Conservation (phyloP, 2,113 vertebrate species). For the Solea solea region DNA sequence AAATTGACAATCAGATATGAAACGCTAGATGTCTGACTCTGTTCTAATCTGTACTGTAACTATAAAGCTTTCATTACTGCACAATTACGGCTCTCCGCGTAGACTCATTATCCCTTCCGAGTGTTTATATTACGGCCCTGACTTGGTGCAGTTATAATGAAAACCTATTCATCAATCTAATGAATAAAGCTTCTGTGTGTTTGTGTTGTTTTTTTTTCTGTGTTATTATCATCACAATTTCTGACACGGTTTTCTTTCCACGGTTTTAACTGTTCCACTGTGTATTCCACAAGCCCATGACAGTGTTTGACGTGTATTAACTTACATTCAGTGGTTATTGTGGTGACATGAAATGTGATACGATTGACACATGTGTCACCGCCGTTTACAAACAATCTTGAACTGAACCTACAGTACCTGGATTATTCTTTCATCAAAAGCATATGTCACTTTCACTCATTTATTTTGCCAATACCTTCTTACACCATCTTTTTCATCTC, state of each 20-base stretch:
- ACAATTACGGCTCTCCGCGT: constrained; percentile 49
- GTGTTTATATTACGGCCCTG: constrained; percentile 50
- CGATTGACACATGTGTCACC: constrained; percentile 6
- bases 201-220: not conserved
- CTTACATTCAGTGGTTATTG: not conserved
- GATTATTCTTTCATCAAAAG: no score
- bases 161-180: constrained; percentile 32
- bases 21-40: no score
- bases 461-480: not conserved
- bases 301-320: not conserved
- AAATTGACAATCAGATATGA: not conserved
- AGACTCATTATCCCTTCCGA: constrained; percentile 64
- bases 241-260: not conserved
- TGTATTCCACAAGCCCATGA: not conserved
- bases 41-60: constrained; percentile 18
- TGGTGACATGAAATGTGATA: not conserved
- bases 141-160: constrained; percentile 37
- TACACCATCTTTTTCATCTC: constrained; percentile 2
- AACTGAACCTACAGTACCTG: not conserved
- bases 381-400: not conserved
- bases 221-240: not conserved
- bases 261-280: no score
- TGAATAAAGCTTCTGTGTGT: constrained; percentile 25
- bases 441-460: no score
- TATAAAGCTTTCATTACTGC: constrained; percentile 62